phyloP scores from a whole-genome alignment of 2,113 vertebrate genomes.

The Tylochromis polylepis region DNA sequence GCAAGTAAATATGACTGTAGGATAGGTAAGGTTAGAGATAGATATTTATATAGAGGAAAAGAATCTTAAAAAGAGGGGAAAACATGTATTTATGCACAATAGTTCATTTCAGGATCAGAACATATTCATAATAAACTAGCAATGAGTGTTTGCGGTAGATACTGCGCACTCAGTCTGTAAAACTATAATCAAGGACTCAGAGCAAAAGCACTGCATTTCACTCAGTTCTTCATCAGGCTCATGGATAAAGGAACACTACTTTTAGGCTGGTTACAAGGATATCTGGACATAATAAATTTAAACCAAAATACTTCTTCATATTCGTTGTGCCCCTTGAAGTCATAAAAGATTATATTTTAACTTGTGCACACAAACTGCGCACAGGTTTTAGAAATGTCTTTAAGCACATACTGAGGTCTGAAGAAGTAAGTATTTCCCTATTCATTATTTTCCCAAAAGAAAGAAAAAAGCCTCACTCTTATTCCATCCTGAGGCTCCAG shows the following conservation, averaged over 20 bases:
- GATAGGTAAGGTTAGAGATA: background rate
- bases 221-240: background rate
- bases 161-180: background rate
- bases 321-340: background rate
- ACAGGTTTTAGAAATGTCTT: background rate
- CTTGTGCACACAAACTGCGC: background rate
- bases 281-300: background rate
- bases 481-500: background rate
- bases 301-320: background rate
- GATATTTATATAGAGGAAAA: background rate
- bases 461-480: fast-evolving
- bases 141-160: background rate
- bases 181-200: background rate
- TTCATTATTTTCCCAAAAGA: background rate
- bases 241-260: background rate
- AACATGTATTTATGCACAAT: background rate
- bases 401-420: background rate
- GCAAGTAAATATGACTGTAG: background rate
- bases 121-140: background rate
- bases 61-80: background rate
- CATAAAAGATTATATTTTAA: background rate
- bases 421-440: background rate
- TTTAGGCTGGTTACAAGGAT: background rate
- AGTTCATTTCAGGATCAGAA: background rate
- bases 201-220: background rate